Percentiles rank a stretch among this genome's conserved stretches.
Evolutionary conservation across 2,113 vertebrate species (phyloP).

Genomic region (Hassar affinis): DNA sequence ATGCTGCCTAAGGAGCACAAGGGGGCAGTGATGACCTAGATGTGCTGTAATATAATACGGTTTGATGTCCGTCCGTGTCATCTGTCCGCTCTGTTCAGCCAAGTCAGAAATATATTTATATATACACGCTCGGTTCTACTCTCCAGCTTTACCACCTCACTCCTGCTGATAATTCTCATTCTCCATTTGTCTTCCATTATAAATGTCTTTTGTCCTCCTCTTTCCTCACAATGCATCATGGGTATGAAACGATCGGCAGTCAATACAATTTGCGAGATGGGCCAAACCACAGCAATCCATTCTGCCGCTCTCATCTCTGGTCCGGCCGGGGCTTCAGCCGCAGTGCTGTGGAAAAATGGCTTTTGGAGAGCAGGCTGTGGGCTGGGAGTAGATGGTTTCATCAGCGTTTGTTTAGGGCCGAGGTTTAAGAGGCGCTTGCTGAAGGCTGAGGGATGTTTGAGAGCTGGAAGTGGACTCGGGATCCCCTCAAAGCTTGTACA

Average conservation of each 20-base stretch:
- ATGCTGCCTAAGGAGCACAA: neutral
- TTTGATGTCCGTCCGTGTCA: neutral
- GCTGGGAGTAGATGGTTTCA: constrained; percentile 4
- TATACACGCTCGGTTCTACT: neutral
- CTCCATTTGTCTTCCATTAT: neutral
- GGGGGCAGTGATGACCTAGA: constrained; percentile 22
- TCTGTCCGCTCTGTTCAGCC: neutral
- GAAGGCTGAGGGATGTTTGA: constrained; percentile 7
- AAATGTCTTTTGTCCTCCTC: constrained; percentile 8
- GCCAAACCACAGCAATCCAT: constrained; percentile 21
- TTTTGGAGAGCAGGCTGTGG: constrained; percentile 12
- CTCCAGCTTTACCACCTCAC: neutral
- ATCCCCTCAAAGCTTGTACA: neutral
- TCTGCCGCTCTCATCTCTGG: constrained; percentile 3
- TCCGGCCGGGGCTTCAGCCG: neutral
- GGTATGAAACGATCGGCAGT: constrained; percentile 14
- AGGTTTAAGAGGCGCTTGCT: constrained; percentile 31
- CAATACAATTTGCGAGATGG: constrained; percentile 29
- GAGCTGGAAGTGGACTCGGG: neutral
- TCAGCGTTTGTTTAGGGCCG: constrained; percentile 39
- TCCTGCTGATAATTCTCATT: neutral
- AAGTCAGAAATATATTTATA: neutral
- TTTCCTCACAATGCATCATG: constrained; percentile 17
- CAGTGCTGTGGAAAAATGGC: constrained; percentile 38
- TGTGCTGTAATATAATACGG: neutral